Conservation (phyloP, 1,140 invertebrate species). For the Metaphire vulgaris region DNA sequence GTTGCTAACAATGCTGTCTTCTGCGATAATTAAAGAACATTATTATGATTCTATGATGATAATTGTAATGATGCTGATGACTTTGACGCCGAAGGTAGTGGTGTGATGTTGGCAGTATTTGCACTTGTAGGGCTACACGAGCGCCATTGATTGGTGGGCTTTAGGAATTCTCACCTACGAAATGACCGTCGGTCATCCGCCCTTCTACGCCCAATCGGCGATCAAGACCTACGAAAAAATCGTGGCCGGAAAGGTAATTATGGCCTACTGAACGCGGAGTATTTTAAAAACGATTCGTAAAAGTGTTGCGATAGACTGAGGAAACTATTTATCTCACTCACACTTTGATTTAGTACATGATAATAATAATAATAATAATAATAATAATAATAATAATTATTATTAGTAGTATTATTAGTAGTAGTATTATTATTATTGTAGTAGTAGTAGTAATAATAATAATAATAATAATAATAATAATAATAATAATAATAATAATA, state of each 20-base stretch:
- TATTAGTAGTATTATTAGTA: too few relatives aligned
- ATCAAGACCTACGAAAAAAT: slow-evolving; percentile 77
- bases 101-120: too few relatives aligned
- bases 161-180: slow-evolving; percentile 71
- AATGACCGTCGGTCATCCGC: slow-evolving; percentile 60
- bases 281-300: too few relatives aligned
- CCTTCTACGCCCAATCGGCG: slow-evolving; percentile 53
- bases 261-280: slow-evolving; percentile 72
- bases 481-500: too few relatives aligned
- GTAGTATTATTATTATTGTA: too few relatives aligned
- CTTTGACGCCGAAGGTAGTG: too few relatives aligned
- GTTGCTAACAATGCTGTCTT: too few relatives aligned
- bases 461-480: too few relatives aligned
- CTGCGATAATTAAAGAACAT: too few relatives aligned
- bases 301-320: slow-evolving; percentile 78
- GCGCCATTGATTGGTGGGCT: slow-evolving; percentile 94
- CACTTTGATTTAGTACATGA: slow-evolving; percentile 91
- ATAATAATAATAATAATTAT: too few relatives aligned
- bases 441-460: slow-evolving; percentile 63
- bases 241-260: slow-evolving; percentile 62
- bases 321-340: slow-evolving; percentile 81
- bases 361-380: slow-evolving; percentile 25
- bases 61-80: too few relatives aligned
- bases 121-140: slow-evolving; percentile 69
- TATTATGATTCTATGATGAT: too few relatives aligned